Percentiles rank a stretch among this genome's conserved stretches.
Evolutionary conservation across 1,140 invertebrate species (phyloP).

Genomic region (Asbolus verrucosus): DNA sequence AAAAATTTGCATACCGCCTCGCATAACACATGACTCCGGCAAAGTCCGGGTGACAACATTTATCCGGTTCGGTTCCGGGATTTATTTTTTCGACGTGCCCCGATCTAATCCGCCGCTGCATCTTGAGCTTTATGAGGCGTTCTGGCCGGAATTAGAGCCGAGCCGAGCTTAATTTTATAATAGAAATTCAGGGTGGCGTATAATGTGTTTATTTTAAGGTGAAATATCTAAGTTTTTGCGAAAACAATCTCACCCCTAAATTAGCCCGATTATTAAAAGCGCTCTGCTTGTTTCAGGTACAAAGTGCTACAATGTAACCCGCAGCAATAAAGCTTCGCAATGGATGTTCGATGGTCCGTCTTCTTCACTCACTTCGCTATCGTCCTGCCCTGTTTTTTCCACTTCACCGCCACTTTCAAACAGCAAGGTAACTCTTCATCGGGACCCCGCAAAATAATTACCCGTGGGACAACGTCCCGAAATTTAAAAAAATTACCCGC

Average conservation of each 20-base stretch:
- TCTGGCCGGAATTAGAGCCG: conserved; percentile 11
- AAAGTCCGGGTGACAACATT: conserved; percentile 13
- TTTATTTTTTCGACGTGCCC: conserved; percentile 6
- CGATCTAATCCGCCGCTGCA: conserved; percentile 2
- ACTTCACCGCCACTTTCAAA: conserved; percentile 58
- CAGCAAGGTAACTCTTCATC: conserved; percentile 61
- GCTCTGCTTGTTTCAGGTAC: conserved; percentile 55
- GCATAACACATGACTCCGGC: conserved; percentile 29
- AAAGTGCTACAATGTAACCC: conserved; percentile 59
- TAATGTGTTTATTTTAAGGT: conserved; percentile 45
- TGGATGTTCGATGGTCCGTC: conserved; percentile 61
- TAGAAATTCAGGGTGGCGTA: conserved; percentile 42
- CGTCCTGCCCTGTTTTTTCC: conserved; percentile 52
- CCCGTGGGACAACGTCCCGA: conserved; percentile 24
- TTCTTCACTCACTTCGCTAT: conserved; percentile 52
- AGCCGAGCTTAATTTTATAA: conserved; percentile 42
- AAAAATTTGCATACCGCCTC: conserved; percentile 37
- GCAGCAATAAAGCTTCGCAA: conserved; percentile 55
- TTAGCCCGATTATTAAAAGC: conserved; percentile 22
- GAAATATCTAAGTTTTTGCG: conserved; percentile 34
- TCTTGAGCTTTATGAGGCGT: conserved; percentile 33
- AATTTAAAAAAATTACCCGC: conserved; percentile 34
- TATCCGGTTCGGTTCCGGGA: conserved; percentile 2
- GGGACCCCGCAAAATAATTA: conserved; percentile 37
- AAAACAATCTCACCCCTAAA: conserved; percentile 5